Base-by-base conservation (phyloP, 2,888 invertebrate genomes). In the Eugnorisma glareosa region DNA sequence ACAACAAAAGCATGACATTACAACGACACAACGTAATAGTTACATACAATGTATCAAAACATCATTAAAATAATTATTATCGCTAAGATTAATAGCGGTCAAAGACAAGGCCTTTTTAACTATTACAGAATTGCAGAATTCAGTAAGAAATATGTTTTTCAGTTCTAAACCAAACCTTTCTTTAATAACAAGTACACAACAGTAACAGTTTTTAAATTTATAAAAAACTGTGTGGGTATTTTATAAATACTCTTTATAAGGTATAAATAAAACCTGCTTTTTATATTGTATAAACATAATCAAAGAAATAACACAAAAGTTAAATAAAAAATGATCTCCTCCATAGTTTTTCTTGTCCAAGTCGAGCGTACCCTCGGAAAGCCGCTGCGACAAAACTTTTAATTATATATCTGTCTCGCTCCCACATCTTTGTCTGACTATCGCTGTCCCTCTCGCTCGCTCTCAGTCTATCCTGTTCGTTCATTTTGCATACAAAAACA, bases 311-410 rank as follows among this genome's bases (percentile, higher is more conserved):
- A 35, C 24, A 61, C 35, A 35, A 63, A 37, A 35, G 61, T 37
- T 24, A 8, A 40, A 63, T 13, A 37, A 35, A 37, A 61, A 18
- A 15, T 8, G 0, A 7, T 5, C 75, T 6, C 64, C 90, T 94
- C 94, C 78, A 92, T 10, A 6, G 5, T 28, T 76, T 78, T 80
- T 79, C 13, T 24, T 91, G 84, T 87, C 67, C 92, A 82, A 80
- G 79, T 92, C 92, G 92, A 93, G 93, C 93, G 93, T 94, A 94
- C 95, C 95, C 95, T 94, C 94, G 91, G 94, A 94, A 95, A 95
- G 89, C 94, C 94, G 93, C 94, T 94, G 95, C 96, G 96, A 96
- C 96, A 95, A 96, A 96, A 96, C 94, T 96, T 96, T 96, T 96
- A 96, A 96, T 96, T 96, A 96, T 96, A 96, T 96, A 87, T 82